Conservation (phyloP, 2,888 invertebrate species). For the Cheilosia variabilis region DNA sequence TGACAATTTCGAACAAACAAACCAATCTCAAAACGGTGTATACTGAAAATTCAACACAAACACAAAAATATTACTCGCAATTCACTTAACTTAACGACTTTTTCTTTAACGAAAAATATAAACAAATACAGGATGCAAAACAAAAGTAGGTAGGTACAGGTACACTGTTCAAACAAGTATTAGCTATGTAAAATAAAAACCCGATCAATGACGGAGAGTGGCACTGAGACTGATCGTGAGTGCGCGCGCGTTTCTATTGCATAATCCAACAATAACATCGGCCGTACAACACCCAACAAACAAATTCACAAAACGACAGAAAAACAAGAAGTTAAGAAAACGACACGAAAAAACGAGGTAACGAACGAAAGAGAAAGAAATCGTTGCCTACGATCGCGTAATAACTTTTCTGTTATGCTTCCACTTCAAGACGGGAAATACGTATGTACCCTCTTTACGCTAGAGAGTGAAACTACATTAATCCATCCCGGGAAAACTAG, state of each 20-base stretch:
- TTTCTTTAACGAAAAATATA: slow-evolving; percentile 19
- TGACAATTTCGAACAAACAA: slow-evolving; percentile 39
- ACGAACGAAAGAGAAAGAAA: slow-evolving; percentile 55
- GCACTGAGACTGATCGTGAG: slow-evolving; percentile 12
- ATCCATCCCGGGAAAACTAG: slow-evolving; percentile 47
- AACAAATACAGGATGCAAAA: slow-evolving; percentile 9
- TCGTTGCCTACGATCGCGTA: slow-evolving; percentile 62
- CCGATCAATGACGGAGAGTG: slow-evolving; percentile 23
- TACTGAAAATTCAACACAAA: slow-evolving; percentile 56
- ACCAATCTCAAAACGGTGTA: slow-evolving; percentile 19
- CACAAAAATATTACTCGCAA: background rate
- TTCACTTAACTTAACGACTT: slow-evolving; percentile 1
- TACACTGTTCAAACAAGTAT: background rate
- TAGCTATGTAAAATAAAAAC: slow-evolving; percentile 8
- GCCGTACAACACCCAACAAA: slow-evolving; percentile 63
- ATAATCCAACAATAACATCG: slow-evolving; percentile 54
- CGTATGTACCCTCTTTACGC: background rate
- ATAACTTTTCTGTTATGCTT: slow-evolving; percentile 40
- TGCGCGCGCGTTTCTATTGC: slow-evolving; percentile 59
- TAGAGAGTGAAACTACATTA: slow-evolving; percentile 65
- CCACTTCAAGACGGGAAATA: slow-evolving; percentile 30
- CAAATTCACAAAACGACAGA: slow-evolving; percentile 33
- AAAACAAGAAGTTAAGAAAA: slow-evolving; percentile 37
- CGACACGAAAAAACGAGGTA: slow-evolving; percentile 50
- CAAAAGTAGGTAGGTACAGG: no score